These are phyloP conservation scores for Drosophila pegasa DNA, from an alignment of 2,888 invertebrate genomes.

Conservation along the genomic window DNA sequence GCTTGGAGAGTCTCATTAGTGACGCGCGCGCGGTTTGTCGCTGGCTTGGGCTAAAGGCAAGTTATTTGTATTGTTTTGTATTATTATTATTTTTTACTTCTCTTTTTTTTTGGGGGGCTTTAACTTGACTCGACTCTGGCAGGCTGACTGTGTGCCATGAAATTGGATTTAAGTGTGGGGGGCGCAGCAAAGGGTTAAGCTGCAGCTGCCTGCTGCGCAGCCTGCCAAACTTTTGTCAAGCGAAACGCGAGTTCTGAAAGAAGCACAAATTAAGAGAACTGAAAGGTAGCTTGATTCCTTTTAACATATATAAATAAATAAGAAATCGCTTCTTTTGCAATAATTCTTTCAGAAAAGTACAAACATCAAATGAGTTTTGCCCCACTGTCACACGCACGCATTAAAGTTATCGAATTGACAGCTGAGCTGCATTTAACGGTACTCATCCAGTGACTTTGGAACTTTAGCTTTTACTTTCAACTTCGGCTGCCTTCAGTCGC, in stretches of 20 bases:
- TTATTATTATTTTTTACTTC: slow-evolving; percentile 43
- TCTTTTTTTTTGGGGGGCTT: slow-evolving; percentile 15
- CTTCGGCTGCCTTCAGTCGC: slow-evolving; percentile 32
- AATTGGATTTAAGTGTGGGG: slow-evolving; percentile 45
- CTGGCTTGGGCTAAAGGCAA: slow-evolving; percentile 27
- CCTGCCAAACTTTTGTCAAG: not conserved
- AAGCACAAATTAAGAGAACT: slow-evolving; percentile 5
- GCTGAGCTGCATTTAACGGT: slow-evolving; percentile 29
- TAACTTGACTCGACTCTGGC: slow-evolving; percentile 12
- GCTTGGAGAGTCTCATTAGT: slow-evolving; percentile 77
- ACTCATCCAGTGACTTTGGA: slow-evolving; percentile 13
- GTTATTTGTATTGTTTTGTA: slow-evolving; percentile 56
- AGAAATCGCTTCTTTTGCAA: too few species aligned
- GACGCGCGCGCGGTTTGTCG: slow-evolving; percentile 58
- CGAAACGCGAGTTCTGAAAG: slow-evolving; percentile 1
- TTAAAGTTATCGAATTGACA: slow-evolving; percentile 32
- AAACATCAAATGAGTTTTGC: not conserved
- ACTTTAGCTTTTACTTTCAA: slow-evolving; percentile 18
- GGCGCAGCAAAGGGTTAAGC: slow-evolving; percentile 36
- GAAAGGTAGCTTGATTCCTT: not conserved
- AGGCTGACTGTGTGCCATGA: slow-evolving; percentile 37
- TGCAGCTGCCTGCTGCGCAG: slow-evolving; percentile 7
- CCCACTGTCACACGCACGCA: slow-evolving; percentile 17
- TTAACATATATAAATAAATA: too few species aligned
- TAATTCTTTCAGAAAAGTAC: too few species aligned